Percentiles rank a stretch among this genome's conserved stretches.
These are phyloP conservation scores for Apodemia zela DNA, from an alignment of 2,888 invertebrate genomes.

Conservation along the genomic window DNA sequence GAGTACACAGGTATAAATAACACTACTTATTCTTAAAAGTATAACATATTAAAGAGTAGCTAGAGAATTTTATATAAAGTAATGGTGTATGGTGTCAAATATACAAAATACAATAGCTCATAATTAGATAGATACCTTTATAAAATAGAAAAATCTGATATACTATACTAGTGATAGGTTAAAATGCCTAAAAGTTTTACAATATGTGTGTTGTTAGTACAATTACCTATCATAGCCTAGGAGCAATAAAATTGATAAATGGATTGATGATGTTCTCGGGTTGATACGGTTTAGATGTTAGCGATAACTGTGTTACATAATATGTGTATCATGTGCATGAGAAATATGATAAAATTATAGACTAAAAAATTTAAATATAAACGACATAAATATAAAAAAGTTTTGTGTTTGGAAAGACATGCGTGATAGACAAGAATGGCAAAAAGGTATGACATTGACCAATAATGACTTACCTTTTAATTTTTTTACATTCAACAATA, in stretches of 20 bases:
- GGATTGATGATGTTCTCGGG: constrained; percentile 42
- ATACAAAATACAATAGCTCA: constrained; percentile 41
- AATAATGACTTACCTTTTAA: constrained; percentile 60
- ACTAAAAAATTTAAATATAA: constrained; percentile 52
- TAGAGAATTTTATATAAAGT: constrained; percentile 56
- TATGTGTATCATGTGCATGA: constrained; percentile 69
- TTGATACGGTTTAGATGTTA: constrained; percentile 41
- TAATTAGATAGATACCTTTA: constrained; percentile 45
- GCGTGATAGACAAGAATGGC: constrained; percentile 58
- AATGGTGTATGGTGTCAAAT: constrained; percentile 61
- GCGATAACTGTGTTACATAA: constrained; percentile 36
- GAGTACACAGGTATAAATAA: constrained; percentile 31
- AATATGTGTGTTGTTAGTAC: constrained; percentile 40
- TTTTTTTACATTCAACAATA: constrained; percentile 26
- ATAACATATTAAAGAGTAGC: constrained; percentile 44
- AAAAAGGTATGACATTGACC: constrained; percentile 64
- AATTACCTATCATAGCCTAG: constrained; percentile 34
- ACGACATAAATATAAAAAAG: constrained; percentile 43
- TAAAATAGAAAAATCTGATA: constrained; percentile 48
- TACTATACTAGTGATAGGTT: constrained; percentile 64
- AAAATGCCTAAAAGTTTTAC: constrained; percentile 60
- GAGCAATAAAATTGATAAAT: constrained; percentile 38
- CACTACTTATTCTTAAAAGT: constrained; percentile 42
- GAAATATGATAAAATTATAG: constrained; percentile 65
- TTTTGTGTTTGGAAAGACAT: constrained; percentile 52